Evolutionary conservation across 1,140 invertebrate species (phyloP).

Genomic region (Heliconius nattereri): DNA sequence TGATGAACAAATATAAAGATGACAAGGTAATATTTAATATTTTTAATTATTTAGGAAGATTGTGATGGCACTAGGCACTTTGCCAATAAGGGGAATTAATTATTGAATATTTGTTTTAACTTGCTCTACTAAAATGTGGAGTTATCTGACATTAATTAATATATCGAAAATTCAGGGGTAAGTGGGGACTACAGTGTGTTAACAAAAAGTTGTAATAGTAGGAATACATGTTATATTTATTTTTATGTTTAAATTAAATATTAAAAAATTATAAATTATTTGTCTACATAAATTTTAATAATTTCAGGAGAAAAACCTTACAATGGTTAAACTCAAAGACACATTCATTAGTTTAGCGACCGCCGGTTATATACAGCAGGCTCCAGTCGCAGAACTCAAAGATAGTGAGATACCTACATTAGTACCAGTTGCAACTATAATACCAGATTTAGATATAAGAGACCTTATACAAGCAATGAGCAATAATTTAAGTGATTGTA

Average conservation of each 20-base stretch:
- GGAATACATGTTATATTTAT: too few relatives aligned
- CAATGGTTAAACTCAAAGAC: constrained; percentile 66
- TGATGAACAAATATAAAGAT: constrained; percentile 77
- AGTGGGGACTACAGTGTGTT: too few relatives aligned
- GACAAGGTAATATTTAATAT: constrained; percentile 67
- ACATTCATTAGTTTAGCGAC: constrained; percentile 74
- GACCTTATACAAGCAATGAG: constrained; percentile 60
- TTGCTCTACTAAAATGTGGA: too few relatives aligned
- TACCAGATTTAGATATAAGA: constrained; percentile 79
- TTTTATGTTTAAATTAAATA: too few relatives aligned
- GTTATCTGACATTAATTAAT: too few relatives aligned
- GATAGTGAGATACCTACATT: constrained; percentile 66
- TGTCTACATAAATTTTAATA: neutral
- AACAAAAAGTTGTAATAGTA: too few relatives aligned
- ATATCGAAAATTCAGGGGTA: too few relatives aligned
- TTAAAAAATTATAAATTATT: too few relatives aligned
- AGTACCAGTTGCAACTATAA: constrained; percentile 70
- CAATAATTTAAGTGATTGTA: constrained; percentile 53
- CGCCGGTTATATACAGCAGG: constrained; percentile 73
- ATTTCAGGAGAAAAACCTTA: constrained; percentile 76
- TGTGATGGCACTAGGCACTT: too few relatives aligned
- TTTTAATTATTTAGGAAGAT: too few relatives aligned
- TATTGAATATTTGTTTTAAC: too few relatives aligned
- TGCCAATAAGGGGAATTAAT: too few relatives aligned
- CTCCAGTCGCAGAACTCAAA: constrained; percentile 65